Percentiles rank a stretch among this genome's conserved stretches.
phyloP scores from a whole-genome alignment of 1,140 invertebrate genomes.

The Anadara kagoshimensis region DNA sequence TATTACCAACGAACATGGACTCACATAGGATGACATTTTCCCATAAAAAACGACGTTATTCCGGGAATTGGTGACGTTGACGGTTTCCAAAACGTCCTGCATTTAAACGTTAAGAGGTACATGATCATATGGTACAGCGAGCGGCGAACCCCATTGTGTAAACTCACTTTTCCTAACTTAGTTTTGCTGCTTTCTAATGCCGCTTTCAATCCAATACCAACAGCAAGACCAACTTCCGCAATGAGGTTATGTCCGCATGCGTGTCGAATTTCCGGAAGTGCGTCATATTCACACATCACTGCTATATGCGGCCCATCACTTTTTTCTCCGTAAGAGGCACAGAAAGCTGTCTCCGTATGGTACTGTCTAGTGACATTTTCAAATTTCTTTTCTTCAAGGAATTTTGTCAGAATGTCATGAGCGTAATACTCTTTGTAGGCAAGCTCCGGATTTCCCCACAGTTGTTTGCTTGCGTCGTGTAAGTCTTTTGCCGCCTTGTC shows the following conservation, averaged over 20 bases:
- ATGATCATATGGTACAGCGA: no score
- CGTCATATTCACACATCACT: slow-evolving; percentile 70
- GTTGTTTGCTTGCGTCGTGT: slow-evolving; percentile 9
- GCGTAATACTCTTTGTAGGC: slow-evolving; percentile 53
- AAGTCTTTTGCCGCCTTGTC: slow-evolving; percentile 18
- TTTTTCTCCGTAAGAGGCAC: slow-evolving; percentile 43
- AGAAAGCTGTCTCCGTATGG: slow-evolving; percentile 53
- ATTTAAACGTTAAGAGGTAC: no score
- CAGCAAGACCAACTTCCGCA: slow-evolving; percentile 63
- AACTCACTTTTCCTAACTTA: slow-evolving; percentile 7
- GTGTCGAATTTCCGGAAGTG: slow-evolving; percentile 67
- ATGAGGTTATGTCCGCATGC: slow-evolving; percentile 71
- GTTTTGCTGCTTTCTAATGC: slow-evolving; percentile 34
- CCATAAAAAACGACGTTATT: no score
- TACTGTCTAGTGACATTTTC: slow-evolving; percentile 51
- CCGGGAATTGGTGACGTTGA: no score
- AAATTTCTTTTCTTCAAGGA: slow-evolving; percentile 54
- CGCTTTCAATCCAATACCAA: slow-evolving; percentile 58
- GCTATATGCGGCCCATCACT: slow-evolving; percentile 54
- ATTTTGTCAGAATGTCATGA: slow-evolving; percentile 50
- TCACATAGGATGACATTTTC: no score
- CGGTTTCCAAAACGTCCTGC: no score
- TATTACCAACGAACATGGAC: no score
- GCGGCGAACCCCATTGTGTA: no score
- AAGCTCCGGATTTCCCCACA: slow-evolving; percentile 59